Base-by-base conservation (phyloP, 2,113 vertebrate species). In the Crotalus horridus region DNA sequence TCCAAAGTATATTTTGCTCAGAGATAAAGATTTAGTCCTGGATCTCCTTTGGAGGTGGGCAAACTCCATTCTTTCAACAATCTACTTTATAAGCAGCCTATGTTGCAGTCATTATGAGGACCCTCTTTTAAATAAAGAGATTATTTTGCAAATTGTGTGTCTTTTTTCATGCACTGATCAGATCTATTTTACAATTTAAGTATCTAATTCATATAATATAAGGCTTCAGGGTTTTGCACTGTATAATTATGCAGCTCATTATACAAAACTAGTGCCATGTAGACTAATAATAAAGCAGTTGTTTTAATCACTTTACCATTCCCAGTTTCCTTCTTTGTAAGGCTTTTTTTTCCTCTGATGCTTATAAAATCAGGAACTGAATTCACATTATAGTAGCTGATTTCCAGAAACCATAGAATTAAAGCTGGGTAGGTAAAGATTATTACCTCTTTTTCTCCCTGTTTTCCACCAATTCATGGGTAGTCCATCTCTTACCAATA, bases 281-380 rank as follows among this genome's bases (percentile, higher is more conserved):
- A 59, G 95, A 29, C 90, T 95, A 96, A 97, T 87, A 93, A 95
- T 94, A 95, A 69, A 91, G 94, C 90, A 93, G 90, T 92, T 95
- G 58, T 94, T 96, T 94, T 94, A 89, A 94, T 96, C 89, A 95
- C 90, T 94, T 96, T 95, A 94, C 89, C 95, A 61, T 91, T 85
- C 92, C 59, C 92, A 92, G 53, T 92, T 94, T 94, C 85, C 94
- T 93, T 94, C 93, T 81, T 54, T 20, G 93, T 93, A 90, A 20
- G 55, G 39, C 94, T 74, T 90, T 87, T 61, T 33, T 95, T 56
- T 85, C 54, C 0, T 64, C 58, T 33, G 46, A 46, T n/a, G 24
- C 90, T 95, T 93, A 88, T 95, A 96, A 91, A 96, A 93, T 88
- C 90, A 95, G 92, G 88, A 89, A 88, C 87, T 91, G 91, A 94